Evolutionary conservation across 2,113 vertebrate species (phyloP), one percentile per base, ranked within the genome.

Genomic region (Protobothrops mucrosquamatus): DNA sequence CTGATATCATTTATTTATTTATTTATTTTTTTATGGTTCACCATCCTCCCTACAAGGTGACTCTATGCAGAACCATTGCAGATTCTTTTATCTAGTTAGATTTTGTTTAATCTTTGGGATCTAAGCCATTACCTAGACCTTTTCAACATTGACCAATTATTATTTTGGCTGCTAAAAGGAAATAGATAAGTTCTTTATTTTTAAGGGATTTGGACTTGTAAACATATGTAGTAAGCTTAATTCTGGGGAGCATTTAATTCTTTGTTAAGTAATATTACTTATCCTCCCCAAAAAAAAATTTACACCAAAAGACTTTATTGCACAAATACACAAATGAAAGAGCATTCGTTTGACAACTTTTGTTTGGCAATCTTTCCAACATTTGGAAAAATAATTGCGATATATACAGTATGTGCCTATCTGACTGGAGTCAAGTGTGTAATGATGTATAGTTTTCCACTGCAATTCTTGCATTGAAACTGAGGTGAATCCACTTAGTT

Each of bases 81-180:
- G 10, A 0, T 26, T 18, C 54, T 51, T 6, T 29, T 43, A 54
- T 74, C 26, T 51, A 52, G 34, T 0, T 1, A 1, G 54, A 22
- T 0, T 29, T 56, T 87, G 11, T 5, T 0, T n/a, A 18, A 0
- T 5, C 85, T 24, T 86, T 34, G 20, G 29, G 11, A n/a, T 39
- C 52, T 34, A 87, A 29, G 52, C 9, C 7, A 0, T 39, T 74
- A 39, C 39, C n/a, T 74, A 39, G 2, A 74, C 6, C n/a, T 74
- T 74, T 74, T 39, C 69, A 74, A 39, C 6, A 20, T 20, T 74
- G 69, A 14, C 5, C 14, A 69, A 69, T 69, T 69, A 34, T 69
- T 69, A 69, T n/a, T 69, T 39, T 6, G 15, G 6, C n/a, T 39
- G n/a, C n/a, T 74, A 39, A 74, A 74, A 74, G 39, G n/a, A 39